phyloP scores from a whole-genome alignment of 2,113 vertebrate genomes.

The Corythaixoides concolor region DNA sequence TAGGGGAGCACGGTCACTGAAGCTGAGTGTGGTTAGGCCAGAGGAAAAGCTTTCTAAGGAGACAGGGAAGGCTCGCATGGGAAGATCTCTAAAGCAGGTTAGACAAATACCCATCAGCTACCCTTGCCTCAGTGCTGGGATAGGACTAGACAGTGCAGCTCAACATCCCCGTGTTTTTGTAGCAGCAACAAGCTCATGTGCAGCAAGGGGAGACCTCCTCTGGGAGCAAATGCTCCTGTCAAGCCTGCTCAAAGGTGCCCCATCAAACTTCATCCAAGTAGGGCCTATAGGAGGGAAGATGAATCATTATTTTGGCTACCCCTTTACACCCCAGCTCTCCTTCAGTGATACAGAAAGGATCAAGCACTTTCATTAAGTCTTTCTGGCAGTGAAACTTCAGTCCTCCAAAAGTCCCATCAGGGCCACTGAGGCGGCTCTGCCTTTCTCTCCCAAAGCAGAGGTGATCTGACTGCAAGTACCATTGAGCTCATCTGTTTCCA shows the following conservation, averaged over 20 bases:
- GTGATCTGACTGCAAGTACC: background rate
- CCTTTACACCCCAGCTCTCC: background rate
- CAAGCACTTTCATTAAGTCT: background rate
- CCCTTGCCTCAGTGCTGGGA: background rate
- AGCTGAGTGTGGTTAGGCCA: accelerated
- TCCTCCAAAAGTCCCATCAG: background rate
- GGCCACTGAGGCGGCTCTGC: background rate
- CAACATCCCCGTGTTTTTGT: background rate
- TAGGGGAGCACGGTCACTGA: background rate
- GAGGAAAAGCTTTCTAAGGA: background rate
- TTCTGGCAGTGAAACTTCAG: background rate
- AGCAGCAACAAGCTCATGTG: background rate
- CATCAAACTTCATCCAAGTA: accelerated
- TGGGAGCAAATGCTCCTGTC: background rate
- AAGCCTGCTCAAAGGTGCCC: background rate
- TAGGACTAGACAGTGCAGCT: background rate
- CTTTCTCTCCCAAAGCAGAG: background rate
- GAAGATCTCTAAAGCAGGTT: background rate
- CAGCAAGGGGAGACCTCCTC: background rate
- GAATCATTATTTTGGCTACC: background rate
- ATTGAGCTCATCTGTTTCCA: background rate
- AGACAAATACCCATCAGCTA: background rate
- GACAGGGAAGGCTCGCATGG: background rate
- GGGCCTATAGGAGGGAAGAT: background rate
- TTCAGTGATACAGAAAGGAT: background rate